A percentile compares a stretch with the other conserved stretches of the same genome.
Evolutionary conservation across 53 echinoderm and acorn worm genomes (phyloP).

Genomic region (Glandiceps talaboti): DNA sequence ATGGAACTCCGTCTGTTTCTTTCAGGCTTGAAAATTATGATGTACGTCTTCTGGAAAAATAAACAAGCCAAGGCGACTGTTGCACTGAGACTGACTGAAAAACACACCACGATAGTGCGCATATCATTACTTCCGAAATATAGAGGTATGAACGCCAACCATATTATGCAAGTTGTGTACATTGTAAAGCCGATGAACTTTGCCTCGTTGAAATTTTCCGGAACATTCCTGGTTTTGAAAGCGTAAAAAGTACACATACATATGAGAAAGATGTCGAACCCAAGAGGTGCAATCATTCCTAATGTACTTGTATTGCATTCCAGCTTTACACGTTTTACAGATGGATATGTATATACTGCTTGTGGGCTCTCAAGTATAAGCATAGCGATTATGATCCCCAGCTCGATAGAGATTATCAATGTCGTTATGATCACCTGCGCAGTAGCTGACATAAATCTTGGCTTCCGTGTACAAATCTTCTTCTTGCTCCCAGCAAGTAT

Average conservation of each 20-base stretch:
- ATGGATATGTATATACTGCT: constrained; percentile 50
- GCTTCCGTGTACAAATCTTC: constrained; percentile 89
- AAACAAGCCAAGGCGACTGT: constrained; percentile 79
- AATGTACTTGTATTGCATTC: constrained; percentile 53
- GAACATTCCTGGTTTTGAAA: constrained; percentile 91
- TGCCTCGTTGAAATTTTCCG: constrained; percentile 98
- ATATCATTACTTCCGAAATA: constrained; percentile 67
- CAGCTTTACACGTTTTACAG: constrained; percentile 36
- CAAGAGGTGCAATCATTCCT: constrained; percentile 62
- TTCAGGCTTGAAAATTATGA: constrained; percentile 81
- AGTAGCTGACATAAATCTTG: constrained; percentile 72
- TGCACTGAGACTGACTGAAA: constrained; percentile 84
- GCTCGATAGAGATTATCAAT: constrained; percentile 50
- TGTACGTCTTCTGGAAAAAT: constrained; percentile 92
- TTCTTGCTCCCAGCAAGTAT: constrained; percentile 89
- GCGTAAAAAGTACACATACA: constrained; percentile 86
- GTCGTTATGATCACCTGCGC: constrained; percentile 97
- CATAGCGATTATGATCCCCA: constrained; percentile 46
- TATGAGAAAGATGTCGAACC: constrained; percentile 68
- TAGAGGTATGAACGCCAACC: constrained; percentile 75
- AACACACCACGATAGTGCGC: constrained; percentile 71
- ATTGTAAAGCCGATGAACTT: constrained; percentile 97
- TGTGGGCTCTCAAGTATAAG: constrained; percentile 60
- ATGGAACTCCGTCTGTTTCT: constrained; percentile 85
- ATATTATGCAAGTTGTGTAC: constrained; percentile 95